Conservation (phyloP, 2,888 invertebrate genomes). For the Acleris literana region DNA sequence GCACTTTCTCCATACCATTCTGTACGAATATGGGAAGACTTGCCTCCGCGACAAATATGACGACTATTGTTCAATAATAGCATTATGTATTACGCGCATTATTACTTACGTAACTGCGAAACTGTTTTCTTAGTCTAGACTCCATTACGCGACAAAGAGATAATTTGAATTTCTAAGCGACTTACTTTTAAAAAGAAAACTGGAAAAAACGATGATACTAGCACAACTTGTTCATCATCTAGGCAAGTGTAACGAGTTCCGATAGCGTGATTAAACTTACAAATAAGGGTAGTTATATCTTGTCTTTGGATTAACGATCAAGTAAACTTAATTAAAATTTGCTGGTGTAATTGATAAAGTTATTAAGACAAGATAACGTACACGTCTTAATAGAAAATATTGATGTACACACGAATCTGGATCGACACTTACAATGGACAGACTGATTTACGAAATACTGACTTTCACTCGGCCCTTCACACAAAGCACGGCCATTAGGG, state of each 20-base stretch:
- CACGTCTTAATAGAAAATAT: constrained; percentile 58
- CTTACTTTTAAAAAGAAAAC: constrained; percentile 10
- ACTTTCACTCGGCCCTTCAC: constrained; percentile 78
- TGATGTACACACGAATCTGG: constrained; percentile 67
- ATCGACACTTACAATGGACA: constrained; percentile 63
- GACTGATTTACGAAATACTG: constrained; percentile 66
- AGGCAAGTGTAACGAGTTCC: constrained; percentile 13
- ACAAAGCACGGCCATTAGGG: constrained; percentile 53
- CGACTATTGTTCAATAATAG: constrained; percentile 18
- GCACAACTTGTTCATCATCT: constrained; percentile 15
- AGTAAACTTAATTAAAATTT: constrained; percentile 6
- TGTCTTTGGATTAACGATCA: neutral
- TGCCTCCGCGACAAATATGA: constrained; percentile 42
- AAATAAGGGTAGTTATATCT: constrained; percentile 3
- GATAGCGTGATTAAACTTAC: constrained; percentile 8
- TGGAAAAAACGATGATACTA: constrained; percentile 3
- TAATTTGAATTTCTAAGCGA: constrained; percentile 2
- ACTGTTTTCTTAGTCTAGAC: constrained; percentile 19
- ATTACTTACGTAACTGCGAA: constrained; percentile 19
- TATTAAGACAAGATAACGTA: constrained; percentile 42
- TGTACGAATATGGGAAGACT: constrained; percentile 48
- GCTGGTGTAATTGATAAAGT: neutral
- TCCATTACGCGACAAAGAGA: constrained; percentile 13
- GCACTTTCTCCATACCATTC: constrained; percentile 53
- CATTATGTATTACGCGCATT: constrained; percentile 22